Evolutionary conservation across 53 echinoderm and acorn worm species (phyloP).

Genomic region (Astropecten irregularis): DNA sequence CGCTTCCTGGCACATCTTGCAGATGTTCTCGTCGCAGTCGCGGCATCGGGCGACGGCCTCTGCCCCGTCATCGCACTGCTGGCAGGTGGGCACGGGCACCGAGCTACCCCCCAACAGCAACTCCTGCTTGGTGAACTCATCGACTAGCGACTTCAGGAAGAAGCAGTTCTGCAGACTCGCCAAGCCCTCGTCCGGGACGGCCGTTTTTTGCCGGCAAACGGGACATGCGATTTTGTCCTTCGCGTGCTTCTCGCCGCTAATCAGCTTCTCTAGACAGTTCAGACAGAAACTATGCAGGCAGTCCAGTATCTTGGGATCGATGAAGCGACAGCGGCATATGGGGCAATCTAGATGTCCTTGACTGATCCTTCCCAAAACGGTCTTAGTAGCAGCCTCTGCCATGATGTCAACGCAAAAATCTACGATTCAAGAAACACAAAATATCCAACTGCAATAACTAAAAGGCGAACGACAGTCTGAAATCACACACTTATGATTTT

Average conservation of each 20-base stretch:
- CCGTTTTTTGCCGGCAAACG: background rate
- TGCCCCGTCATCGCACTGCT: conserved; percentile 3
- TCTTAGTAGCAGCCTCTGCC: conserved; percentile 7
- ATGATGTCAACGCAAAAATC: too few relatives aligned
- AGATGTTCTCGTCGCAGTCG: conserved; percentile 34
- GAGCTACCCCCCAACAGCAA: background rate
- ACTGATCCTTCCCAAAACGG: background rate
- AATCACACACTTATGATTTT: too few relatives aligned
- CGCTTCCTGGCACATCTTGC: background rate
- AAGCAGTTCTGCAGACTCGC: background rate
- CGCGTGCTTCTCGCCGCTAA: background rate
- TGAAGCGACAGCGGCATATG: conserved; percentile 23
- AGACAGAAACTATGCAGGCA: conserved; percentile 28
- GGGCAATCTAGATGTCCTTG: conserved; percentile 14
- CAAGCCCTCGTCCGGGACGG: conserved; percentile 12
- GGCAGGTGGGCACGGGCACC: background rate
- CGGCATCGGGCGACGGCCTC: conserved; percentile 5
- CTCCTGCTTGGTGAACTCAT: conserved; percentile 29
- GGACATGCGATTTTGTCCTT: background rate
- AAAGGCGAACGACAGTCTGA: too few relatives aligned
- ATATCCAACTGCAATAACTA: too few relatives aligned
- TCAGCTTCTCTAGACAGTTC: conserved; percentile 6
- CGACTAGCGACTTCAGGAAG: conserved; percentile 24
- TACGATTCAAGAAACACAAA: too few relatives aligned
- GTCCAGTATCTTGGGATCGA: conserved; percentile 19